Evolutionary conservation across 2,113 vertebrate genomes (phyloP).

Genomic region (Tauraco erythrolophus): DNA sequence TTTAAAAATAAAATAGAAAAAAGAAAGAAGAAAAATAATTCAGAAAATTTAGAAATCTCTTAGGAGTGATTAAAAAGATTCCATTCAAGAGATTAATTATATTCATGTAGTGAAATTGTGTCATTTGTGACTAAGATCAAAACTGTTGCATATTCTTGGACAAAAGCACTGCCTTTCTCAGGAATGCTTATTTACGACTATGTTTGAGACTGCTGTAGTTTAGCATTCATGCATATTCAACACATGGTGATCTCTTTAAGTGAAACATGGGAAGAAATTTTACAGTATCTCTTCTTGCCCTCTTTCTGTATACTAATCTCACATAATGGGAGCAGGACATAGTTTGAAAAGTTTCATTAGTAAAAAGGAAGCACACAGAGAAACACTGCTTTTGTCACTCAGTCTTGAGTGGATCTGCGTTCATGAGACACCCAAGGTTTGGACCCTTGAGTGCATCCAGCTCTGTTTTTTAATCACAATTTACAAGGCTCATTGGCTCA

Average conservation of each 20-base stretch:
- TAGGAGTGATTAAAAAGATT: neutral
- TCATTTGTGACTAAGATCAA: neutral
- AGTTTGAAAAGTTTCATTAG: neutral
- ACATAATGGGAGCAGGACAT: fast-evolving
- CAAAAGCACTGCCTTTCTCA: neutral
- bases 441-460: neutral
- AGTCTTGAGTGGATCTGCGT: neutral
- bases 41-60: neutral
- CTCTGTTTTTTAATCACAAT: neutral
- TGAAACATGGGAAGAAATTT: neutral
- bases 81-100: neutral
- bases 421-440: neutral
- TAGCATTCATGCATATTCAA: neutral
- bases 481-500: neutral
- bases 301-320: neutral
- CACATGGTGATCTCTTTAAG: neutral
- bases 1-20: neutral
- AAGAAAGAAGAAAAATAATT: neutral
- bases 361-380: neutral
- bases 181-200: neutral
- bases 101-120: neutral
- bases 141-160: neutral
- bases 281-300: neutral
- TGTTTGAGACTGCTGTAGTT: neutral
- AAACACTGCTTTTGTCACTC: neutral